Percentiles rank a stretch among this genome's conserved stretches.
phyloP scores from a whole-genome alignment of 1,140 invertebrate species.

The Yoshiicerus persimilis region DNA sequence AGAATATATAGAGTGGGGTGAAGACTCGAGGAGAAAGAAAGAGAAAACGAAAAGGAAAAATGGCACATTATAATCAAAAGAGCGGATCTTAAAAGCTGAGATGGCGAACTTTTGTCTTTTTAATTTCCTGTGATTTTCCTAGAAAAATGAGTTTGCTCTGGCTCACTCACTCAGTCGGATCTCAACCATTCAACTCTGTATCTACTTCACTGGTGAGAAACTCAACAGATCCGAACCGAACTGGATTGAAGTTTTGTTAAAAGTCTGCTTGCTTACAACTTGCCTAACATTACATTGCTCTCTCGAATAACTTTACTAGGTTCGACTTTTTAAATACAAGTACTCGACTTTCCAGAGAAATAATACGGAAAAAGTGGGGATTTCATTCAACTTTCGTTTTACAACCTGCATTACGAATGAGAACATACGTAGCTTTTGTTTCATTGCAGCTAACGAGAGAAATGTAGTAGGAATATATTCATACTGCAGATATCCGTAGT shows the following conservation, averaged over 20 bases:
- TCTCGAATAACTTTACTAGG: neutral
- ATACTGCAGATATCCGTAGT: neutral
- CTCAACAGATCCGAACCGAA: neutral
- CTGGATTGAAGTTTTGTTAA: neutral
- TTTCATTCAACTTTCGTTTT: neutral
- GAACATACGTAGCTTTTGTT: neutral
- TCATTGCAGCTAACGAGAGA: neutral
- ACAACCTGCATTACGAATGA: neutral
- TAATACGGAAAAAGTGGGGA: neutral
- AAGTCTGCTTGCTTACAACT: neutral
- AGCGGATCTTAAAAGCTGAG: conserved; percentile 11
- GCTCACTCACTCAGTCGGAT: neutral
- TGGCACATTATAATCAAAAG: conserved; percentile 6
- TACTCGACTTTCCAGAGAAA: neutral
- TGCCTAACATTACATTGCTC: no score
- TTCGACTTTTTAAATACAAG: neutral
- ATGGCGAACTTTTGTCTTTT: conserved; percentile 30
- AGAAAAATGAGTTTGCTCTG: conserved; percentile 27
- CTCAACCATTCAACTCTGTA: neutral
- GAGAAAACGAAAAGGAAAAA: neutral
- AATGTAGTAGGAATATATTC: neutral
- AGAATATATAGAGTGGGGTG: neutral
- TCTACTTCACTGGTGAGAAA: neutral
- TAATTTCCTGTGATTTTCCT: conserved; percentile 38
- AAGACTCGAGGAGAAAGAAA: neutral